phyloP scores from a whole-genome alignment of 1,140 invertebrate genomes.

The Pogonomyrmex barbatus region DNA sequence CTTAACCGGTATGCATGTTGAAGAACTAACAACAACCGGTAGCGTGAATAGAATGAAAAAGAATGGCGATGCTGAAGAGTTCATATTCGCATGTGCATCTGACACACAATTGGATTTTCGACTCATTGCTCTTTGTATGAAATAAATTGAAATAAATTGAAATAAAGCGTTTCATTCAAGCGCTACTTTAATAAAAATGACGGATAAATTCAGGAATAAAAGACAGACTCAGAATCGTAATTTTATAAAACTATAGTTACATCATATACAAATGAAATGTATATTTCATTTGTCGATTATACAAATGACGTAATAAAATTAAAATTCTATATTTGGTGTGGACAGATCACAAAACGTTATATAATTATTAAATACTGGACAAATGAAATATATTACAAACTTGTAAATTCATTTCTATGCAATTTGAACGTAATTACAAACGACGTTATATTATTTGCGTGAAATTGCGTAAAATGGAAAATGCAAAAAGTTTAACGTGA shows the following conservation, averaged over 20 bases:
- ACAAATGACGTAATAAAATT: conserved; percentile 13
- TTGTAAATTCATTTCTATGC: neutral
- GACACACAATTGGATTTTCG: neutral
- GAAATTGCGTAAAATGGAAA: neutral
- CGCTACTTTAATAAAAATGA: conserved; percentile 3
- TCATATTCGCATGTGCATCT: neutral
- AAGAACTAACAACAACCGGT: conserved; percentile 26
- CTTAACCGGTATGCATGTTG: conserved; percentile 34
- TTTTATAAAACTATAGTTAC: conserved; percentile 14
- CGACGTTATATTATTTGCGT: neutral
- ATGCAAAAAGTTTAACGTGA: neutral
- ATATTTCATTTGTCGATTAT: neutral
- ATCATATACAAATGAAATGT: neutral
- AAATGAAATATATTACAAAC: conserved; percentile 11
- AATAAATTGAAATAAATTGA: conserved; percentile 5
- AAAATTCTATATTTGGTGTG: neutral
- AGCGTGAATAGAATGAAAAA: conserved; percentile 19
- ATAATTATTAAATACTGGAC: conserved; percentile 8
- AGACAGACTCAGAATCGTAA: neutral
- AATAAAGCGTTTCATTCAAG: neutral
- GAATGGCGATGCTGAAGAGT: neutral
- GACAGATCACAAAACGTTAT: neutral
- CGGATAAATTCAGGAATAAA: neutral
- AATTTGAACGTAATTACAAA: conserved; percentile 12
- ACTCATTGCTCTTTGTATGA: neutral